Base-by-base conservation (phyloP, 2,888 invertebrate genomes). In the Charanyca ferruginea region DNA sequence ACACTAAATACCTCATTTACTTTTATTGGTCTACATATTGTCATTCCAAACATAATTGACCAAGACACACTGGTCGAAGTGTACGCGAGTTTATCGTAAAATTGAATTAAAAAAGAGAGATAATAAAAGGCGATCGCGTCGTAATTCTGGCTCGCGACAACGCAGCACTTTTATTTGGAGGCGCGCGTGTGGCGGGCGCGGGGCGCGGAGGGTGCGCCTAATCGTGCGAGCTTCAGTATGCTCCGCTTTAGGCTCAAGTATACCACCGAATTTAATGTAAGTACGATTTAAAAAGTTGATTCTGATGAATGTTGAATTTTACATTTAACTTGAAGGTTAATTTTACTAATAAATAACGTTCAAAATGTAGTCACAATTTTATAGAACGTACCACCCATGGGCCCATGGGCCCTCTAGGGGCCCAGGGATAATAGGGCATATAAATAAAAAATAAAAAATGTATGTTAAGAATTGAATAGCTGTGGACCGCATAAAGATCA, bases 101-200 rank as follows among this genome's bases (percentile, higher is more conserved):
- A 94, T 93, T 93, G 93, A 94, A 95, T 94, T 93, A 92, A 95
- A 94, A 94, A 94, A 94, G 90, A 91, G 85, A 91, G 89, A 94
- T 92, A 93, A 93, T 91, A 94, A 94, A 94, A 94, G 90, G 90
- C 90, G 90, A 90, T 91, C 91, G 91, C 89, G 89, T 93, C 94
- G 95, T 95, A 94, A 94, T 92, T 94, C 94, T 93, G 93, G 91
- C 94, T 93, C 91, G 94, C 94, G 94, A 94, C 94, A 95, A 91
- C 93, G 85, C 91, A 93, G 90, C 93, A 91, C 92, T 94, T 95
- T 95, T 94, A 93, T 94, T 93, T 93, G 85, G 91, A 86, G 89
- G 84, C 89, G 90, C 91, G 92, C 90, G 93, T 92, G 93, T 91
- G 91, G 90, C 88, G 90, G 83, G 73, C 73, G 84, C 75, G 85